Base-by-base conservation (phyloP, 2,797 vertebrate species). In the Phataginus tricuspis region DNA sequence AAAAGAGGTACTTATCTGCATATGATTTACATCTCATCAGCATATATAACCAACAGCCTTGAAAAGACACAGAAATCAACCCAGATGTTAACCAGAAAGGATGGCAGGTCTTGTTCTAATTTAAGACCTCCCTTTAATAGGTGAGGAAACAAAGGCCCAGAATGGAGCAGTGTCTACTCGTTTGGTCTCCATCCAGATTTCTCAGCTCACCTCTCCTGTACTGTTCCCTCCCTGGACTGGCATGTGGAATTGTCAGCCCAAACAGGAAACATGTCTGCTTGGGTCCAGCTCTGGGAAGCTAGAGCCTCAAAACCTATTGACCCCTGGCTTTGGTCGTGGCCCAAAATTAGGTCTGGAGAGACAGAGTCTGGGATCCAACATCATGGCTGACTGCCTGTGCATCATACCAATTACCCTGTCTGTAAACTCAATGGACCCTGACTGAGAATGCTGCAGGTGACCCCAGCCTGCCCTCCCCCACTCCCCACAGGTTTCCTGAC, bases 321-420 rank as follows among this genome's bases (percentile, higher is more conserved):
- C 27, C 53, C 68, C 37, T 53, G 19, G 63, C 59, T 90, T 49
- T 71, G 79, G 49, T 92, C 69, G 86, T 92, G 51, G 83, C 75
- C 42, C 77, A 49, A 15, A 92, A 66, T 63, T 37, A 72, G 27
- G 75, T 61, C 42, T n/a, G 16, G 75, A 55, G 42, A 42, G 51
- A 69, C 29, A 29, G 27, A 7, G 15, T 31, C 64, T 45, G 49
- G 64, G 55, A 72, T 29, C 88, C 66, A 8, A 21, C 10, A 21
- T 31, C 39, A 34, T 2, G 34, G n/a, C 15, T 61, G 78, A 4
- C 31, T 75, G 37, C 45, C 37, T 39, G 53, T 72, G 78, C 10
- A 5, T 39, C 59, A 91, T 90, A 96, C 83, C 94, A 96, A 97
- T 85, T 2, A 88, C 8, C n/a, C 23, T 45, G 57, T 69, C 15